Percentiles rank a stretch among this genome's conserved stretches.
These are phyloP conservation scores for Hippocampus zosterae DNA, from an alignment of 2,113 vertebrate genomes.

Conservation along the genomic window DNA sequence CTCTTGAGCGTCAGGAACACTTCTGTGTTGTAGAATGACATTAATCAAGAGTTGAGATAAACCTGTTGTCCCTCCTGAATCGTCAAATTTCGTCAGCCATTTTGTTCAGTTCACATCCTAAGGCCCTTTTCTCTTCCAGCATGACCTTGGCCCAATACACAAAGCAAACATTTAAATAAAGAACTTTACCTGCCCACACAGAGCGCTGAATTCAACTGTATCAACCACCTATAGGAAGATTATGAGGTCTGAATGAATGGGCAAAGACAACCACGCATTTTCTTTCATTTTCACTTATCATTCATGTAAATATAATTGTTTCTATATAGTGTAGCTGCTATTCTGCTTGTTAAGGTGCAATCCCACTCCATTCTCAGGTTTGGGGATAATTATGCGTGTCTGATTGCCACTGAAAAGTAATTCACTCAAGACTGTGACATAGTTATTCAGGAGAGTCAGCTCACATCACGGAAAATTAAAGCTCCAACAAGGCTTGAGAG, in stretches of 20 bases:
- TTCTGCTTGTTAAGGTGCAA: slow-evolving; percentile 11
- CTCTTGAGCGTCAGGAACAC: not conserved
- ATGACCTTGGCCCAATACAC: not conserved
- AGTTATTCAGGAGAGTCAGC: slow-evolving; percentile 24
- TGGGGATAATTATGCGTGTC: slow-evolving; percentile 59
- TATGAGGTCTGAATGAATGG: not conserved
- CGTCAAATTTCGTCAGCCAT: not conserved
- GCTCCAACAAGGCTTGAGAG: slow-evolving; percentile 20
- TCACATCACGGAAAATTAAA: slow-evolving; percentile 35
- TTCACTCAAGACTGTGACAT: slow-evolving; percentile 20
- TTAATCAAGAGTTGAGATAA: too few relatives aligned
- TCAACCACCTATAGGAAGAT: not conserved
- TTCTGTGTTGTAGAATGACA: not conserved
- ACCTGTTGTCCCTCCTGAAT: not conserved
- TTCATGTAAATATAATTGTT: not conserved
- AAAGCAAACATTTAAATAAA: not conserved
- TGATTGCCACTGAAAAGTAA: slow-evolving; percentile 43
- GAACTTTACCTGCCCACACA: not conserved
- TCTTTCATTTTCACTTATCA: not conserved
- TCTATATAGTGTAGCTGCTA: slow-evolving; percentile 5
- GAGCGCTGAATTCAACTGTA: not conserved
- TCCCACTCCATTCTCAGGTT: slow-evolving; percentile 39
- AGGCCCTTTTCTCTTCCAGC: not conserved
- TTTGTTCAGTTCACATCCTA: not conserved
- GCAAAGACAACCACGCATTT: not conserved